A percentile compares a stretch with the other conserved stretches of the same genome.
Evolutionary conservation across 2,888 invertebrate genomes (phyloP).

Genomic region (Brenthis hecate): DNA sequence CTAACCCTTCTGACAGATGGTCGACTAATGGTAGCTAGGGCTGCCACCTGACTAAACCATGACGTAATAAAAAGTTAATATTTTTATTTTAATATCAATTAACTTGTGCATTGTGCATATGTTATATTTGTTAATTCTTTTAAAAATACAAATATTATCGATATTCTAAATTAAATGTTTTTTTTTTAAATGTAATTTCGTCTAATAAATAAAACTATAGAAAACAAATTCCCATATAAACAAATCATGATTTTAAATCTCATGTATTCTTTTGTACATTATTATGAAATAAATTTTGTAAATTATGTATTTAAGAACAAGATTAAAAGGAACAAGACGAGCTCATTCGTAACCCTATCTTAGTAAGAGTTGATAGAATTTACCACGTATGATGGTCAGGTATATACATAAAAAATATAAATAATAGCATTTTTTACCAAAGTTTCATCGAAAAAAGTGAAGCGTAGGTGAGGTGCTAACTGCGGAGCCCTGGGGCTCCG

Average conservation of each 20-base stretch:
- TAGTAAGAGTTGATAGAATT: not conserved
- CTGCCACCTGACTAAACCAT: constrained; percentile 14
- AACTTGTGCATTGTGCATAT: not conserved
- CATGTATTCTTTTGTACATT: no score
- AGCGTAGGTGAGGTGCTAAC: constrained; percentile 68
- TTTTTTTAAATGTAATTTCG: no score
- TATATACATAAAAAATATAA: constrained; percentile 43
- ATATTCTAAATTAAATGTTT: no score
- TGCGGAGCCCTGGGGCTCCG: constrained; percentile 51
- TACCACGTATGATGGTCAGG: constrained; percentile 42
- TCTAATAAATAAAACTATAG: no score
- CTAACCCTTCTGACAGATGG: constrained; percentile 42
- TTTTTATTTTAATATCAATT: not conserved
- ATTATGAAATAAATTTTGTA: no score
- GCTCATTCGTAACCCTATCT: not conserved
- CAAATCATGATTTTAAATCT: no score
- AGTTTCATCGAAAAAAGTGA: constrained; percentile 36
- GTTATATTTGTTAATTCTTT: no score
- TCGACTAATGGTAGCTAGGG: constrained; percentile 32
- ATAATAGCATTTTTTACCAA: constrained; percentile 43
- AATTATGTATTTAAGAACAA: no score
- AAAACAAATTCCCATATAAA: no score
- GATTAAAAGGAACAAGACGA: not conserved
- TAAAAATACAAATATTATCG: no score
- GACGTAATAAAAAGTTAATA: not conserved